These are phyloP conservation scores for Phenganax subtilis DNA, from an alignment of 92 coral and sea anemone species.

Conservation along the genomic window DNA sequence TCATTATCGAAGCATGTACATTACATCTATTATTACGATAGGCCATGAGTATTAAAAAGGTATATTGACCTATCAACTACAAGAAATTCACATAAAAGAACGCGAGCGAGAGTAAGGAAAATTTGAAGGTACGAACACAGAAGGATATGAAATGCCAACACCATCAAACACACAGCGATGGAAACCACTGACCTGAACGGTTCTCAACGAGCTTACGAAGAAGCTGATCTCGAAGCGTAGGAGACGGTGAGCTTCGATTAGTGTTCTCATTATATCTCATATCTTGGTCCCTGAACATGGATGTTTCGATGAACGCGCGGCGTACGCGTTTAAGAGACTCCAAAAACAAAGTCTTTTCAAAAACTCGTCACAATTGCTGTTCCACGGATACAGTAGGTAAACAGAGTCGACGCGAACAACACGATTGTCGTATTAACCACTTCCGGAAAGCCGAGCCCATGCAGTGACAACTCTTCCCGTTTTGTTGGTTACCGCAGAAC, in stretches of 20 bases:
- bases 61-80: not conserved
- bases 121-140: not conserved
- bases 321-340: too few species aligned
- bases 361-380: conserved; percentile 23
- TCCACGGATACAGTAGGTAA: conserved; percentile 31
- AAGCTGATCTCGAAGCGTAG: conserved; percentile 41
- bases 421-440: conserved; percentile 35
- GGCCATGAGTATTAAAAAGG: not conserved
- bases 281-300: conserved; percentile 42
- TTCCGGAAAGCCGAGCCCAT: conserved; percentile 41
- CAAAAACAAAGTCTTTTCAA: not conserved
- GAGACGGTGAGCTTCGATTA: conserved; percentile 26
- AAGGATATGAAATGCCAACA: not conserved
- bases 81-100: not conserved
- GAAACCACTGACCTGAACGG: conserved; percentile 44
- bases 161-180: conserved; percentile 1
- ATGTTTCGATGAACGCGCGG: too few species aligned
- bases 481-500: not conserved
- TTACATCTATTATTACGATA: not conserved
- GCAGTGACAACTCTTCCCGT: conserved; percentile 23
- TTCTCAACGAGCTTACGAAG: conserved; percentile 39
- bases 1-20: not conserved
- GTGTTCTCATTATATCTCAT: conserved; percentile 35
- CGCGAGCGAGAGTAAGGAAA: not conserved
- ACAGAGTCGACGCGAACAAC: conserved; percentile 17